Conservation (phyloP, 2,113 vertebrate genomes). For the Channa maculata region DNA sequence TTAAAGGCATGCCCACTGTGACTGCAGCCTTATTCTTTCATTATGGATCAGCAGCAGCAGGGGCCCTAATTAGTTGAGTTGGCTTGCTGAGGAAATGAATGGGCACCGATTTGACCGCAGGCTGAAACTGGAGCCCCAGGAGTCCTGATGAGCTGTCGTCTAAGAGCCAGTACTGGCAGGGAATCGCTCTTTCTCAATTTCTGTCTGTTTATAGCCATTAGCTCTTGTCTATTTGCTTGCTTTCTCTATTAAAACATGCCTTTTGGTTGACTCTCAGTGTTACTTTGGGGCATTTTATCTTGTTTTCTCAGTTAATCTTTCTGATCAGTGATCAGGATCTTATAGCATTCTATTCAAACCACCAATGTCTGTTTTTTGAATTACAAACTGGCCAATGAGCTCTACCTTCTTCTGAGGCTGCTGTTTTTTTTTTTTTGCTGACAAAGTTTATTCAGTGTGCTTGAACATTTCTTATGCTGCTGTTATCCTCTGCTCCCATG, state of each 20-base stretch:
- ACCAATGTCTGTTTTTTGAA: not conserved
- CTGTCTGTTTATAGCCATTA: conserved; percentile 50
- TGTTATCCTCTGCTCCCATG: not conserved
- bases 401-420: not conserved
- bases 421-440: conserved; percentile 11
- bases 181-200: conserved; percentile 51
- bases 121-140: conserved; percentile 42
- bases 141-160: conserved; percentile 53
- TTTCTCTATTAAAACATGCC: conserved; percentile 32
- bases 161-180: conserved; percentile 57
- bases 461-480: conserved; percentile 10
- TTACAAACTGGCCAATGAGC: not conserved
- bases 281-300: conserved; percentile 15
- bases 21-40: conserved; percentile 70
- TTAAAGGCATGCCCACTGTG: conserved; percentile 72
- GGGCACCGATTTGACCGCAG: conserved; percentile 57
- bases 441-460: not conserved
- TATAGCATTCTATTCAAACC: not conserved
- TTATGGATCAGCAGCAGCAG: conserved; percentile 71
- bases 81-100: conserved; percentile 71
- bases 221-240: conserved; percentile 42
- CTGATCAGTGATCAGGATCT: not conserved
- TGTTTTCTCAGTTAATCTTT: conserved; percentile 22
- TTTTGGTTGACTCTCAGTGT: conserved; percentile 30
- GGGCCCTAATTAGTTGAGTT: conserved; percentile 72